These are phyloP conservation scores for Poliocrania exsul DNA, from an alignment of 2,797 vertebrate species.

Conservation along the genomic window DNA sequence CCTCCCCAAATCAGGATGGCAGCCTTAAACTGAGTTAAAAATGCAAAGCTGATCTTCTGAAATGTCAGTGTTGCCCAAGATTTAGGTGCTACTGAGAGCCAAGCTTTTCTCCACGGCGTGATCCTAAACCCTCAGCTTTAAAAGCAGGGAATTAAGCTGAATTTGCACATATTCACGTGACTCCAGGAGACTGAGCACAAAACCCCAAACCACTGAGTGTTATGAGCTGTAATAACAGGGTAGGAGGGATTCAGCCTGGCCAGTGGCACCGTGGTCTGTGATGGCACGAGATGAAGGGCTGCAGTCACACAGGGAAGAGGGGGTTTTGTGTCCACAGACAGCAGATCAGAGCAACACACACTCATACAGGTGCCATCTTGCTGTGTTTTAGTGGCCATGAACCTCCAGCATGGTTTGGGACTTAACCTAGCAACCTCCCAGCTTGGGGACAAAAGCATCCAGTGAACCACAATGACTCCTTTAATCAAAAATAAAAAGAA, in stretches of 20 bases:
- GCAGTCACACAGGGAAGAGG: background rate
- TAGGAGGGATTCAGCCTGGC: background rate
- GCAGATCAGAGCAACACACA: background rate
- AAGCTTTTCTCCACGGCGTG: background rate
- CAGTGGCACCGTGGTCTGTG: background rate
- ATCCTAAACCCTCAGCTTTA: background rate
- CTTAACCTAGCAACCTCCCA: background rate
- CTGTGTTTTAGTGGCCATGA: background rate
- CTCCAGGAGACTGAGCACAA: background rate
- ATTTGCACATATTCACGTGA: background rate
- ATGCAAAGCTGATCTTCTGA: background rate
- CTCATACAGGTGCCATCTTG: background rate
- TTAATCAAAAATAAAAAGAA: background rate
- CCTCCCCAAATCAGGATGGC: accelerated
- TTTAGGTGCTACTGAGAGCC: background rate
- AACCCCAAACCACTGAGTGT: background rate
- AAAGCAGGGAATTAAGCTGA: background rate
- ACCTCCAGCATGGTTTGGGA: background rate
- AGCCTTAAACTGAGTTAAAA: background rate
- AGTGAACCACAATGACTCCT: background rate
- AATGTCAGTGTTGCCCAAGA: too few relatives aligned
- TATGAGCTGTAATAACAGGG: background rate
- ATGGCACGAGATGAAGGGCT: background rate
- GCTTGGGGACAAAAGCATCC: background rate
- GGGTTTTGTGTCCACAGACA: accelerated